phyloP scores from a whole-genome alignment of 1,140 invertebrate species.

The Dinothrombium tinctorium region DNA sequence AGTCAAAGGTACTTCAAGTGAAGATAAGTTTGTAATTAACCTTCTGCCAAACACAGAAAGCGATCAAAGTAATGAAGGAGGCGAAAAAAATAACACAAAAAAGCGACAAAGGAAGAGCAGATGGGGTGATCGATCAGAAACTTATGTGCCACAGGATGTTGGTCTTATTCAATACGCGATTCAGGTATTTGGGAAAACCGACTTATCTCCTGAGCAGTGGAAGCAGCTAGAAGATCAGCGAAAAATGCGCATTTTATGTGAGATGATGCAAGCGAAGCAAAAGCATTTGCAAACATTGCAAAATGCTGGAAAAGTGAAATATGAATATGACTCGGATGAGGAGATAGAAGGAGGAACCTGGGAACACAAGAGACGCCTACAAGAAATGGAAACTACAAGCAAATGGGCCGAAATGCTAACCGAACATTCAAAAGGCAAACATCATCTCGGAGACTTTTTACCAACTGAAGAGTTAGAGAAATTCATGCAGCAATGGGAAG shows the following conservation, averaged over 20 bases:
- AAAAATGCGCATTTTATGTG: slow-evolving; percentile 30
- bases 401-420: slow-evolving; percentile 68
- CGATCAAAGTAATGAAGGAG: not conserved
- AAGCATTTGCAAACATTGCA: slow-evolving; percentile 21
- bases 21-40: not conserved
- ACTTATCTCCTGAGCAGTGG: slow-evolving; percentile 69
- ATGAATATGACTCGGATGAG: slow-evolving; percentile 85
- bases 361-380: slow-evolving; percentile 62
- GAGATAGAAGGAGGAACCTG: slow-evolving; percentile 65
- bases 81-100: not conserved
- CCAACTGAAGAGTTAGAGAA: slow-evolving; percentile 77
- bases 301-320: slow-evolving; percentile 22
- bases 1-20: not conserved
- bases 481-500: slow-evolving; percentile 76
- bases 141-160: slow-evolving; percentile 30
- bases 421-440: slow-evolving; percentile 65
- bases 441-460: slow-evolving; percentile 89
- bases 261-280: slow-evolving; percentile 24
- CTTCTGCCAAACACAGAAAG: not conserved
- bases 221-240: slow-evolving; percentile 78
- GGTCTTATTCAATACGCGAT: slow-evolving; percentile 53
- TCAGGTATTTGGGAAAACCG: slow-evolving; percentile 55
- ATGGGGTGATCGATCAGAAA: slow-evolving; percentile 2
- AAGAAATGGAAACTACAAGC: slow-evolving; percentile 78
- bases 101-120: slow-evolving; percentile 7